Evolutionary conservation across 2,888 invertebrate genomes (phyloP), one percentile per base, ranked within the genome.

Genomic region (Dorcus parallelipipedus): DNA sequence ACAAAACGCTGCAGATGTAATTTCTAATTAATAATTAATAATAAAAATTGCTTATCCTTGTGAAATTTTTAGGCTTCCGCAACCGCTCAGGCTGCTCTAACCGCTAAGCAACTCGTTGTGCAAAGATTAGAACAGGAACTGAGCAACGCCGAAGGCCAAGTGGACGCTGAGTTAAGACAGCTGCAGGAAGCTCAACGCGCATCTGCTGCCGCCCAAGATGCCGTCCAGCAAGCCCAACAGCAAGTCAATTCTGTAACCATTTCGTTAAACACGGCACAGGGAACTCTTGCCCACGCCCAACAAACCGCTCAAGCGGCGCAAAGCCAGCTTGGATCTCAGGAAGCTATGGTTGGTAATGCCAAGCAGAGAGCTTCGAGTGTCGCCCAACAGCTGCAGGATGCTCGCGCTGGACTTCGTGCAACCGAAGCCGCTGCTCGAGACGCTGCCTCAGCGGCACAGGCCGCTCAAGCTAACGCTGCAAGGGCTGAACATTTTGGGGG

Each of bases 331-430:
- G 90, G 89, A 0, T 88, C 89, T 0, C 90, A 90, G 69, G 89
- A 88, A 38, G 84, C 88, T 42, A 90, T 90, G 90, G 86, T 90
- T 1, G 88, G 89, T 7, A 85, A 88, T 8, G 89, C 90, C 0
- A 83, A 88, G 61, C 86, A 87, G 64, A 77, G 88, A 39, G 78
- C 88, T n/a, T 83, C 86, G 60, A 81, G 86, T 3, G 78, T 88
- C 10, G 85, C 85, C 58, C 86, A 88, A 33, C 89, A 90, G 68
- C 79, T 90, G 14, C 83, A 83, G 57, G 83, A 85, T 2, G 87
- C 89, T 40, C 83, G 88, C 39, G 79, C 89, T 59, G 90, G 90
- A 74, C 90, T 88, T 71, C 87, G 87, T 65, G 89, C 89, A 2
- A 90, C 90, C 0, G 86, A 87, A 70, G 75, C 84, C 0, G 89